Percentiles rank a stretch among this genome's conserved stretches.
Conservation (phyloP, 30 jellyfish, hydroid and myxozoan genomes). For the Mastigias papua region DNA sequence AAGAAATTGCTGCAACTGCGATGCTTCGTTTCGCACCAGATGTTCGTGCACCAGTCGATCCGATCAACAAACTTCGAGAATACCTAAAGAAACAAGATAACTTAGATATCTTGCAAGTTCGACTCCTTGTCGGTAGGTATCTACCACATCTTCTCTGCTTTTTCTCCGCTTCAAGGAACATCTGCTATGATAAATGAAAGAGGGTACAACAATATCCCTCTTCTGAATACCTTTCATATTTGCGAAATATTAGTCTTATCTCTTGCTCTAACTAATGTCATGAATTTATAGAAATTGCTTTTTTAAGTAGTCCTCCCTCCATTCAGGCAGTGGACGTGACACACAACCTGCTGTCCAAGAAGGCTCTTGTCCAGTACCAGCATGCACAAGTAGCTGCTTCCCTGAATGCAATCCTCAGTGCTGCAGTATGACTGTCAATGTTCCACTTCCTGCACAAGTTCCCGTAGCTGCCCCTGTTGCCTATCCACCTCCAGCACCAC, state of each 20-base stretch:
- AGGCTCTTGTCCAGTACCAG: constrained; percentile 94
- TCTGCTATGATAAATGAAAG: too few relatives aligned
- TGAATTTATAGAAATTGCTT: too few relatives aligned
- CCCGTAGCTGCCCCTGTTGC: constrained; percentile 72
- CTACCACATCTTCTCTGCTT: background rate
- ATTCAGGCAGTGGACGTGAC: constrained; percentile 87
- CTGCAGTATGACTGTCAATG: constrained; percentile 80
- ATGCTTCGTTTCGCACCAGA: constrained; percentile 95
- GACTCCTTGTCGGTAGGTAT: constrained; percentile 84
- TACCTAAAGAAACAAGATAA: constrained; percentile 66
- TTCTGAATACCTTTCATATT: too few relatives aligned
- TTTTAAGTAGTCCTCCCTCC: too few relatives aligned
- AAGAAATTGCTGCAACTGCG: constrained; percentile 93
- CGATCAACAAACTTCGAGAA: constrained; percentile 86
- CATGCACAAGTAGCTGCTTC: constrained; percentile 94
- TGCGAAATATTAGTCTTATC: too few relatives aligned
- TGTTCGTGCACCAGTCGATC: constrained; percentile 97
- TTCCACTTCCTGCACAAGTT: constrained; percentile 86
- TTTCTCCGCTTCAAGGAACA: background rate
- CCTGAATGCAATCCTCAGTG: constrained; percentile 97
- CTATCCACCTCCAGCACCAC: constrained; percentile 76
- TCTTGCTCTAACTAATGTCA: too few relatives aligned
- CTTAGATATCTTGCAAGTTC: constrained; percentile 78
- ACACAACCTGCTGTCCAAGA: constrained; percentile 62
- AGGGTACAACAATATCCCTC: too few relatives aligned